phyloP scores from a whole-genome alignment of 2,888 invertebrate genomes.

The Pristionchus fissidentatus region DNA sequence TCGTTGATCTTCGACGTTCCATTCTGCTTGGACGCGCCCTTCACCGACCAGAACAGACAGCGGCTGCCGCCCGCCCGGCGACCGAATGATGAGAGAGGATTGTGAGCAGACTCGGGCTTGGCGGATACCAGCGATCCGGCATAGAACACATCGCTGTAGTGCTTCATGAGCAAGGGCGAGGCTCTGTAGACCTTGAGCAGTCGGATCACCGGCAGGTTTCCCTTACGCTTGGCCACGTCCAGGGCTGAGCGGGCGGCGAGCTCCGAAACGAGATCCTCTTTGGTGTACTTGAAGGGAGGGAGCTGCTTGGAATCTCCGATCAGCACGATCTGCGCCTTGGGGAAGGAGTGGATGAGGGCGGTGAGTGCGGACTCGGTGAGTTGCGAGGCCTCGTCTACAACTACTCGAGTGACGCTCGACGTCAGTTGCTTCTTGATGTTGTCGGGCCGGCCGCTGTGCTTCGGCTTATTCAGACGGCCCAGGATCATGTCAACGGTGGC shows the following conservation, averaged over 20 bases:
- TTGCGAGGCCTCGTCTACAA: conserved; percentile 20
- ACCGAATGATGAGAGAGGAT: not conserved
- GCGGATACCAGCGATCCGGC: not conserved
- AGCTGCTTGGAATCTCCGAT: conserved; percentile 21
- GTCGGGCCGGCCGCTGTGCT: not conserved
- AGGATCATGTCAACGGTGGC: conserved; percentile 10
- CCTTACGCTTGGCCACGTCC: not conserved
- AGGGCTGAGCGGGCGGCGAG: not conserved
- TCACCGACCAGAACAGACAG: not conserved
- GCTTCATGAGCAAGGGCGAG: not conserved
- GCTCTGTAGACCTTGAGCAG: not conserved
- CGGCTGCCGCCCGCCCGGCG: not conserved
- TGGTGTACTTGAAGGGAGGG: not conserved
- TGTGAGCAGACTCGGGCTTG: not conserved
- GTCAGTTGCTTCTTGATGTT: not conserved
- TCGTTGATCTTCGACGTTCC: not conserved
- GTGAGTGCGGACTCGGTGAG: not conserved
- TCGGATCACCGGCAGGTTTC: not conserved
- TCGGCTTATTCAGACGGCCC: not conserved
- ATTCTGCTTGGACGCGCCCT: not conserved
- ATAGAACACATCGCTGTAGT: conserved; percentile 8
- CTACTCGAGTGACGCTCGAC: not conserved
- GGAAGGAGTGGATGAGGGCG: not conserved
- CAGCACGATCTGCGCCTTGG: conserved; percentile 17
- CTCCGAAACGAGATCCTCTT: not conserved